phyloP scores from a whole-genome alignment of 1,140 invertebrate species.

The Aphelenchoides avenae region DNA sequence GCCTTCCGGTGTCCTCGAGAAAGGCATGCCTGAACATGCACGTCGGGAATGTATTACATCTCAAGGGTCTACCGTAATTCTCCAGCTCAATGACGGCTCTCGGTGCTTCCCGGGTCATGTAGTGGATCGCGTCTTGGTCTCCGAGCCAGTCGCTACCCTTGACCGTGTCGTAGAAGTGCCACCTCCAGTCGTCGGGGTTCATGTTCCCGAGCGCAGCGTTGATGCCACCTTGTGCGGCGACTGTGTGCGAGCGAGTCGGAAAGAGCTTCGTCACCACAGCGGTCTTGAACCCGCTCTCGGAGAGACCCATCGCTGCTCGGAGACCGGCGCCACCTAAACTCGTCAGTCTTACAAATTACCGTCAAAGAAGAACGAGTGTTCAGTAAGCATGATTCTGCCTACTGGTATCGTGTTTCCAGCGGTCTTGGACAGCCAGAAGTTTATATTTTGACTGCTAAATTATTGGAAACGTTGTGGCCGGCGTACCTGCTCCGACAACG shows the following conservation, averaged over 20 bases:
- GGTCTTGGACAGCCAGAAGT: too few species aligned
- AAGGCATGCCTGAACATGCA: too few species aligned
- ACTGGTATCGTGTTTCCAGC: too few species aligned
- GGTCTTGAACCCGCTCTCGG: conserved; percentile 87
- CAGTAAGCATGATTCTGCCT: background rate
- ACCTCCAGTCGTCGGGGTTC: conserved; percentile 91
- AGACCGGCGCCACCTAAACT: conserved; percentile 91
- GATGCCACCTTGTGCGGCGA: conserved; percentile 90
- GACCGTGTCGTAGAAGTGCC: conserved; percentile 90
- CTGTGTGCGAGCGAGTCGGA: conserved; percentile 78
- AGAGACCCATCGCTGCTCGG: conserved; percentile 84
- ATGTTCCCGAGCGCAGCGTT: conserved; percentile 87
- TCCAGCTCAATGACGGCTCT: conserved; percentile 88
- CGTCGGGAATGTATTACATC: background rate
- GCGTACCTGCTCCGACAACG: conserved; percentile 82
- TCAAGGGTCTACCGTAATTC: conserved; percentile 84
- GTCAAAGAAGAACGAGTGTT: background rate
- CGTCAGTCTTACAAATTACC: background rate
- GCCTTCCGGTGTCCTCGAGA: conserved; percentile 80
- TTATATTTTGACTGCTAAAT: too few species aligned
- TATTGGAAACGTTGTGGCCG: too few species aligned
- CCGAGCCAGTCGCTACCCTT: conserved; percentile 95
- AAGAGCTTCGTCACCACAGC: conserved; percentile 93
- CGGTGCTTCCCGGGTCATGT: conserved; percentile 90
- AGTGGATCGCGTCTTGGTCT: conserved; percentile 91